These are phyloP conservation scores for Zingel zingel DNA, from an alignment of 2,113 vertebrate genomes.

Conservation along the genomic window DNA sequence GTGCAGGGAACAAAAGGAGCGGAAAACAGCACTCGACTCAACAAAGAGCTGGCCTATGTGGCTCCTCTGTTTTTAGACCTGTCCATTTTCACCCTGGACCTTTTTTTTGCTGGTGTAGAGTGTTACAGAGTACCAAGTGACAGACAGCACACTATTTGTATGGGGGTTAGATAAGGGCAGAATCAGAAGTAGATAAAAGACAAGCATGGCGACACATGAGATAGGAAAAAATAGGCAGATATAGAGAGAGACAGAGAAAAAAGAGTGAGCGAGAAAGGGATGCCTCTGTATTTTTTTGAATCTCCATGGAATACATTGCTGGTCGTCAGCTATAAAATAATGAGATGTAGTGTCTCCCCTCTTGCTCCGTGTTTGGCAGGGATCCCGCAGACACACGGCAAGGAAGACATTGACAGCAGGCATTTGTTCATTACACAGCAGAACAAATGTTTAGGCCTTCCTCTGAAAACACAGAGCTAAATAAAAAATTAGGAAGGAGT, in stretches of 20 bases:
- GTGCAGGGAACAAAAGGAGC: not conserved
- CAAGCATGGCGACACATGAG: conserved; percentile 20
- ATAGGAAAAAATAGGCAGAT: conserved; percentile 39
- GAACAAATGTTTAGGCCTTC: conserved; percentile 68
- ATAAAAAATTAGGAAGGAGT: conserved; percentile 44
- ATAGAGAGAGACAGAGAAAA: conserved; percentile 26
- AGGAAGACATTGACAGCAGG: conserved; percentile 68
- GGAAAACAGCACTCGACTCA: not conserved
- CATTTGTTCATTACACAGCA: conserved; percentile 70
- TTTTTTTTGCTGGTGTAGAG: conserved; percentile 12
- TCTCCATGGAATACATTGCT: conserved; percentile 69
- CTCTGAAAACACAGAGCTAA: conserved; percentile 41
- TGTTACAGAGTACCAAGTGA: not conserved
- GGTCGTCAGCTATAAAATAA: conserved; percentile 77
- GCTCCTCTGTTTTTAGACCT: conserved; percentile 7
- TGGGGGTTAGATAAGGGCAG: not conserved
- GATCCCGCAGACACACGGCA: conserved; percentile 65
- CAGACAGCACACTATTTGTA: conserved; percentile 7
- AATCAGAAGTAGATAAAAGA: conserved; percentile 18
- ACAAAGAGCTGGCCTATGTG: not conserved
- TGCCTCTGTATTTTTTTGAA: conserved; percentile 67
- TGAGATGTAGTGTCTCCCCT: conserved; percentile 61
- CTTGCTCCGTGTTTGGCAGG: conserved; percentile 69
- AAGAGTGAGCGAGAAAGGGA: not conserved
- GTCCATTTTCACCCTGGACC: conserved; percentile 24